Conservation (phyloP, 2,113 vertebrate species). For the Copsychus sechellarum region DNA sequence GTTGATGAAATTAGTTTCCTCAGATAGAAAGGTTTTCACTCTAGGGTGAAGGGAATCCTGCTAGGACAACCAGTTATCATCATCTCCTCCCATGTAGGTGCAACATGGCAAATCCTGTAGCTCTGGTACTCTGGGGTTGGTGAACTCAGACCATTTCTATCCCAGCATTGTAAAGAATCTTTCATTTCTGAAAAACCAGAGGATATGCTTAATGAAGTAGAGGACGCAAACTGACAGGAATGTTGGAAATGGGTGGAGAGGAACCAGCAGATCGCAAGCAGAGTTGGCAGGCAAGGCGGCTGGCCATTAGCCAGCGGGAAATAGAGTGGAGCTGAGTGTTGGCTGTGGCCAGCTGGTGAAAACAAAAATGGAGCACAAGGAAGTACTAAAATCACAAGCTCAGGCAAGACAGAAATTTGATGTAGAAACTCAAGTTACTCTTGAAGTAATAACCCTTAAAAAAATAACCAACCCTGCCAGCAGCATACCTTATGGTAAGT, state of each 20-base stretch:
- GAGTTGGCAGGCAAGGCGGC: constrained; percentile 58
- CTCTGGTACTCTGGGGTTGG: not conserved
- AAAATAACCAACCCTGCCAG: not conserved
- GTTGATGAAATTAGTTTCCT: constrained; percentile 14
- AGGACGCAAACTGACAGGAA: constrained; percentile 50
- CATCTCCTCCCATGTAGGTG: not conserved
- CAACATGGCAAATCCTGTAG: not conserved
- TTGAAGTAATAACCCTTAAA: not conserved
- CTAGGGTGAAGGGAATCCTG: not conserved
- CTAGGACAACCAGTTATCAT: not conserved
- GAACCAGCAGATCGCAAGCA: constrained; percentile 48
- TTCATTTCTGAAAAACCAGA: constrained; percentile 41
- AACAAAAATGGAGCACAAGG: constrained; percentile 13
- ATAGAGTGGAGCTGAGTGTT: constrained; percentile 46
- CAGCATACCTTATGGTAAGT: accelerated
- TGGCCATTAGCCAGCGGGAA: constrained; percentile 59
- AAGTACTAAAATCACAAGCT: constrained; percentile 26
- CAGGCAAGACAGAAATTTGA: not conserved
- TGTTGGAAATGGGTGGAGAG: constrained; percentile 53
- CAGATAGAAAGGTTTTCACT: not conserved
- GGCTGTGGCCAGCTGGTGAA: constrained; percentile 68
- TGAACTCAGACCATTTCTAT: not conserved
- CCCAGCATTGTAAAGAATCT: constrained; percentile 17
- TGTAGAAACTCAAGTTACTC: not conserved
- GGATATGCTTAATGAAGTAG: constrained; percentile 68